A percentile compares a stretch with the other conserved stretches of the same genome.
phyloP scores from a whole-genome alignment of 2,797 vertebrate species.

The Kryptopterus vitreolus region DNA sequence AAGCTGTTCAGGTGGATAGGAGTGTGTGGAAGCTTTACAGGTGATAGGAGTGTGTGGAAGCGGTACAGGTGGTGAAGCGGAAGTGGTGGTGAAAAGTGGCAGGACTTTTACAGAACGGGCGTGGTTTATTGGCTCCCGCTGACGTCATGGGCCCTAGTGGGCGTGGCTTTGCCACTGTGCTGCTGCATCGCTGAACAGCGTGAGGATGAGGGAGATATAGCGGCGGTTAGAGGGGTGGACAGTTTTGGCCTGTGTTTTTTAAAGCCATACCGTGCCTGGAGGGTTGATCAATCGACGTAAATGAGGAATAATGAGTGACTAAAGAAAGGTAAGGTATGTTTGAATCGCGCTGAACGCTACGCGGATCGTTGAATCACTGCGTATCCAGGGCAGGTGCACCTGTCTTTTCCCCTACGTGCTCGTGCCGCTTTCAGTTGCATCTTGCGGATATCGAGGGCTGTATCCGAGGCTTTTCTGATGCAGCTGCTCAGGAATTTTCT shows the following conservation, averaged over 20 bases:
- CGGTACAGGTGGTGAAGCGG: not conserved
- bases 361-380: constrained; percentile 47
- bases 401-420: constrained; percentile 49
- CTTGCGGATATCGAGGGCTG: constrained; percentile 30
- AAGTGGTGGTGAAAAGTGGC: constrained; percentile 63
- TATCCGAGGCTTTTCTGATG: not conserved
- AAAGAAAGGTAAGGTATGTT: constrained; percentile 67
- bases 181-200: constrained; percentile 81
- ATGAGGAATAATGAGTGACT: constrained; percentile 70
- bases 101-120: constrained; percentile 29
- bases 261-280: constrained; percentile 61
- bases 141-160: constrained; percentile 63
- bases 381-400: constrained; percentile 56
- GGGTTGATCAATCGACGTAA: constrained; percentile 51
- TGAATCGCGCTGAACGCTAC: constrained; percentile 23
- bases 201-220: constrained; percentile 66
- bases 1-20: too few relatives aligned
- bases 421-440: constrained; percentile 42
- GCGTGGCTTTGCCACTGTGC: constrained; percentile 68
- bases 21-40: not conserved
- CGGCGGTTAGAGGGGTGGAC: constrained; percentile 60
- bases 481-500: not conserved
- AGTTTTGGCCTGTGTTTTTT: constrained; percentile 61
- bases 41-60: not conserved
- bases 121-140: constrained; percentile 44